Base-by-base conservation (phyloP, 2,888 invertebrate genomes). In the Pasiphila rectangulata region DNA sequence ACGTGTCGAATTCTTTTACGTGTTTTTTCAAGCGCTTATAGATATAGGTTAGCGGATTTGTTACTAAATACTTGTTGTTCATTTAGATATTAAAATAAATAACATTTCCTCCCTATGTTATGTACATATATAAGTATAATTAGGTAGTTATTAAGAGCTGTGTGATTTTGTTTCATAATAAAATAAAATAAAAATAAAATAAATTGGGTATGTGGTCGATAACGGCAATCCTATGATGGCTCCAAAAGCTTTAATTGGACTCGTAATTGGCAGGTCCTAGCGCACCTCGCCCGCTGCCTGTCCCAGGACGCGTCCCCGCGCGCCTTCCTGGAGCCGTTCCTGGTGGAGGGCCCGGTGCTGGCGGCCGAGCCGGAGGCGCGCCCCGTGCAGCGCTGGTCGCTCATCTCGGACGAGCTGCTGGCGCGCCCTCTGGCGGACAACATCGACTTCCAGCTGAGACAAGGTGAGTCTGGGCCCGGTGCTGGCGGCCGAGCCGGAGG, bases 281-380 rank as follows among this genome's bases (percentile, higher is more conserved):
- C 93, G 24, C 98, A 99, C 75, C 89, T 99, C 58, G 95, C 97
- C 0, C 93, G 94, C 58, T 99, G 98, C 75, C 90, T 99, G 0
- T 94, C 96, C 25, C 95, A 98, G 75, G 98, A 98, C 83, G 91
- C 98, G 40, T 96, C 97, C 1, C 98, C 99, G 0, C 92, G 96
- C 42, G 96, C 98, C 4, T 99, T 99, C 83, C 90, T 99, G 0
- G 98, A 99, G 73, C 96, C 96, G 1, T 99, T 97, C 89, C 90
- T 99, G 10, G 91, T 93, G 0, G 93, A 96, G 57, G 94, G 94
- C 1, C 96, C 97, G 0, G 95, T 97, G 1, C 81, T 97, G 29
- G 93, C 96, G 56, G 95, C 95, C 47, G 96, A 96, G 51, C 94
- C 95, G 66, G 96, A 96, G 70, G 86, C 92, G 25, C 92, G 94